Evolutionary conservation across 2,797 vertebrate species (phyloP).

Genomic region (Aldrovandia affinis): DNA sequence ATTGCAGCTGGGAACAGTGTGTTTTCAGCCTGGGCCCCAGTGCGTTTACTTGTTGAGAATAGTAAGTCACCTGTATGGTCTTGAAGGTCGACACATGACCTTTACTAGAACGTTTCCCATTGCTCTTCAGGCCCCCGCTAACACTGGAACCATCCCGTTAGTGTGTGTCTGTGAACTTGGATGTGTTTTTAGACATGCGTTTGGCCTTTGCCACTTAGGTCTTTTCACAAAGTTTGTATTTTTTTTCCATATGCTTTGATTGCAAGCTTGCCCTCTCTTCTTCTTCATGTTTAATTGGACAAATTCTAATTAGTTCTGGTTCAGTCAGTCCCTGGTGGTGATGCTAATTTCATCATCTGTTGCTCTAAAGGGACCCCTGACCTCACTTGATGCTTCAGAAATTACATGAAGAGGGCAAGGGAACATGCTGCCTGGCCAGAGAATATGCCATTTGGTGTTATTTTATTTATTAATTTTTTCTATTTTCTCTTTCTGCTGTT

Average conservation of each 20-base stretch:
- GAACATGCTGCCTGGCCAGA: not conserved
- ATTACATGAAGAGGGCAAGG: not conserved
- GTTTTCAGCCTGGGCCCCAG: no score
- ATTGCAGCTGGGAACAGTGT: no score
- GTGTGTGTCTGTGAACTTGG: not conserved
- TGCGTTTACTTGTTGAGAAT: no score
- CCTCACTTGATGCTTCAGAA: not conserved
- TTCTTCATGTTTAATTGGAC: not conserved
- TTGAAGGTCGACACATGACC: not conserved
- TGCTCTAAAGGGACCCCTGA: not conserved
- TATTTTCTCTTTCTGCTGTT: not conserved
- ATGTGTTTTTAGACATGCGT: not conserved
- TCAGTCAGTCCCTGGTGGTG: not conserved
- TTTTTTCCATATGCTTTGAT: not conserved
- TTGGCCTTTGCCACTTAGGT: not conserved
- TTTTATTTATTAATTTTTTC: not conserved
- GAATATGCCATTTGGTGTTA: not conserved
- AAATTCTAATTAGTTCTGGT: constrained; percentile 7
- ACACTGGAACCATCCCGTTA: not conserved
- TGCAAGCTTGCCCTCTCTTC: not conserved
- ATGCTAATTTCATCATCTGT: not conserved
- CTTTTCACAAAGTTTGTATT: not conserved
- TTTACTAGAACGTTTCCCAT: not conserved
- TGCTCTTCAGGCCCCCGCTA: not conserved
- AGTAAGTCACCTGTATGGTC: not conserved